phyloP scores from a whole-genome alignment of 2,113 vertebrate genomes.

The Mesocricetus auratus region DNA sequence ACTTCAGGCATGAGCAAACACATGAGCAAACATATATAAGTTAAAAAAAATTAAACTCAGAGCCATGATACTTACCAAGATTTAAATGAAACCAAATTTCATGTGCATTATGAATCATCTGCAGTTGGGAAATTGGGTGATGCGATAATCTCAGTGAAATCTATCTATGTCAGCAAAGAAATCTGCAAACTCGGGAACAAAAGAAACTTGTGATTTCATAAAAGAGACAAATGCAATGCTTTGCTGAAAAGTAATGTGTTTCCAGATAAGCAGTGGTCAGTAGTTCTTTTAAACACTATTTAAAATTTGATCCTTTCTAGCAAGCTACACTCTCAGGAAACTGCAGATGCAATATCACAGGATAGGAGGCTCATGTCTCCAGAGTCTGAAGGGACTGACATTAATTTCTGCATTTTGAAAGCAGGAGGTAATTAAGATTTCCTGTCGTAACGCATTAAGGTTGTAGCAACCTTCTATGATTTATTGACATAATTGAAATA shows the following conservation, averaged over 20 bases:
- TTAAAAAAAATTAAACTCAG: not conserved
- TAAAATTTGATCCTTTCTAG: not conserved
- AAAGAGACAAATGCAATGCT: not conserved
- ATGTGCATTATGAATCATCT: conserved; percentile 18
- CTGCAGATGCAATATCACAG: conserved; percentile 29
- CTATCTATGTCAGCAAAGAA: not conserved
- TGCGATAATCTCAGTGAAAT: conserved; percentile 11
- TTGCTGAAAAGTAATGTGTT: not conserved
- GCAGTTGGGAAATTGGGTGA: conserved; percentile 1
- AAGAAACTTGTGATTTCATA: not conserved
- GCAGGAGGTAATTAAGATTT: not conserved
- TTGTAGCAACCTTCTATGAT: conserved; percentile 38
- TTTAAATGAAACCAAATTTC: conserved; percentile 23
- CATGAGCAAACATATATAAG: not conserved
- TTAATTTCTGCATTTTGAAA: conserved; percentile 53
- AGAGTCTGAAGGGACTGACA: not conserved
- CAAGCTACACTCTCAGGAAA: not conserved
- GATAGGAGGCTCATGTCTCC: not conserved
- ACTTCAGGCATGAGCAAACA: too few relatives aligned
- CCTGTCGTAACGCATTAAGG: not conserved
- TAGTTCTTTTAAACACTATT: conserved; percentile 11
- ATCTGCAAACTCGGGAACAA: not conserved
- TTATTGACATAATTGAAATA: conserved; percentile 67
- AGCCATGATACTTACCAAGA: conserved; percentile 1
- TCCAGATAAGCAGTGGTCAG: not conserved